Evolutionary conservation across 2,888 invertebrate genomes (phyloP).

Genomic region (Clanis bilineata): DNA sequence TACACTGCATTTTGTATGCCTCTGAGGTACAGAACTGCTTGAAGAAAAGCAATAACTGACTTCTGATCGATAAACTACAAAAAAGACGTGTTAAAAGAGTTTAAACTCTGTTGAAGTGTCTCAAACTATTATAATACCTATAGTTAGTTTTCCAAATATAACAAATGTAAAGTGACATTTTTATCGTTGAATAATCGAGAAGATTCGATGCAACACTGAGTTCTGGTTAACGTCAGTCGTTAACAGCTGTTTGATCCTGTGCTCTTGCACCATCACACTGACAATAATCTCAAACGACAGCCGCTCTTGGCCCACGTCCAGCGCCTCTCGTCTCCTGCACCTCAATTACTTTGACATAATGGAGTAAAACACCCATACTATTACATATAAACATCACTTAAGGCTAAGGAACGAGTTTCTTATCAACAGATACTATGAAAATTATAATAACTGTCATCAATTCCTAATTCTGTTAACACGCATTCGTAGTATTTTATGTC

Average conservation of each 20-base stretch:
- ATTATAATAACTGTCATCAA: not conserved
- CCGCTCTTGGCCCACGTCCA: slow-evolving; percentile 31
- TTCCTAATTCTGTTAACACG: not conserved
- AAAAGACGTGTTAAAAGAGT: too few species aligned
- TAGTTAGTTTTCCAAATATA: too few species aligned
- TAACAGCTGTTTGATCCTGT: slow-evolving; percentile 16
- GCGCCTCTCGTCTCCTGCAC: slow-evolving; percentile 21
- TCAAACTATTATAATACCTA: too few species aligned
- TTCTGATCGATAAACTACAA: too few species aligned
- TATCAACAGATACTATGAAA: not conserved
- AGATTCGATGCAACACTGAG: slow-evolving; percentile 10
- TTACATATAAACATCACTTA: not conserved
- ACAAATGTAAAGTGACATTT: not conserved
- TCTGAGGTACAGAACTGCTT: too few species aligned
- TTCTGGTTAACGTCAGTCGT: slow-evolving; percentile 21
- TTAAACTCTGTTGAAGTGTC: too few species aligned
- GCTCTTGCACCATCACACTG: slow-evolving; percentile 15
- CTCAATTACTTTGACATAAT: slow-evolving; percentile 6
- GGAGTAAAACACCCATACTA: not conserved
- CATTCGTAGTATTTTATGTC: not conserved
- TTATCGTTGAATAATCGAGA: not conserved
- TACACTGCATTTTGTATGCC: too few species aligned
- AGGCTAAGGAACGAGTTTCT: not conserved
- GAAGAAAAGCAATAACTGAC: too few species aligned
- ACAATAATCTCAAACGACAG: slow-evolving; percentile 29